phyloP scores from a whole-genome alignment of 2,888 invertebrate genomes.

The Pseudococcus jackbeardsleyi region DNA sequence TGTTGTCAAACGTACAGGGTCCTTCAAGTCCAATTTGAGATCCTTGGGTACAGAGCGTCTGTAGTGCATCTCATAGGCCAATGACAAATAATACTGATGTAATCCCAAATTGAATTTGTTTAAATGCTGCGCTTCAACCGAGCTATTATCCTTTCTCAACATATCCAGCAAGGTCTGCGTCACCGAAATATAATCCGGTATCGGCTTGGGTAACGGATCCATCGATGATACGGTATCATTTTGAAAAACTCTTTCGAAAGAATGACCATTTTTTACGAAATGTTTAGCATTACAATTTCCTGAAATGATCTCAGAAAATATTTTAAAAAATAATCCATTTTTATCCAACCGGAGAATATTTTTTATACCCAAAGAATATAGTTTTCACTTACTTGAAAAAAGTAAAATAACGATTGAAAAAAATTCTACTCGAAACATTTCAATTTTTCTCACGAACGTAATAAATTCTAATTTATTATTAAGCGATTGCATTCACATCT shows the following conservation, averaged over 20 bases:
- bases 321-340: not conserved
- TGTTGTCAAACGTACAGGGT: slow-evolving; percentile 36
- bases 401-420: not conserved
- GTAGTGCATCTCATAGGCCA: slow-evolving; percentile 12
- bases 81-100: slow-evolving; percentile 31
- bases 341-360: not conserved
- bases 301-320: not conserved
- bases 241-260: not conserved
- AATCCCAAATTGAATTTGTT: slow-evolving; percentile 43
- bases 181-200: not conserved
- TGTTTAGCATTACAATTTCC: not conserved
- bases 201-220: not conserved
- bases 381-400: not conserved
- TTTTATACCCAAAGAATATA: not conserved
- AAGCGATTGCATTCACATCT: not conserved
- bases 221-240: not conserved
- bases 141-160: not conserved
- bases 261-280: not conserved
- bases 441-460: not conserved
- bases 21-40: not conserved
- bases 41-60: not conserved
- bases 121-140: slow-evolving; percentile 40
- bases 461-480: not conserved
- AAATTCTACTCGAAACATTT: not conserved
- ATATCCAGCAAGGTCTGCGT: slow-evolving; percentile 13